Evolutionary conservation across 2,113 vertebrate genomes (phyloP), one percentile per base, ranked within the genome.

Genomic region (Strix aluco): DNA sequence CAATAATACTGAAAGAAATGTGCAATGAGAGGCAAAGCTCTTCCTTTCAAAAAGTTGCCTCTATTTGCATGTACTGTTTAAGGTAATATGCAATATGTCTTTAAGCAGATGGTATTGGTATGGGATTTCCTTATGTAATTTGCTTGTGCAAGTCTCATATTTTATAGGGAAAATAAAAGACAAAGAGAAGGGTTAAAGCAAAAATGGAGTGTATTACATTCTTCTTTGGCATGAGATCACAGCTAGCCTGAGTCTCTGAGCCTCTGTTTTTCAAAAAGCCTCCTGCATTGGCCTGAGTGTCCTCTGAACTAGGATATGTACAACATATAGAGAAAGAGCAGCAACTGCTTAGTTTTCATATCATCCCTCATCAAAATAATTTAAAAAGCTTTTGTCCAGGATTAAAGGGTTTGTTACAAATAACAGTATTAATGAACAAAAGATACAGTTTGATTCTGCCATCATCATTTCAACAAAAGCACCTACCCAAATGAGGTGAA

Each of bases 201-300:
- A 66, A 84, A 67, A 40, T 14, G 2, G 17, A 79, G 4, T 9
- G 7, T 6, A 34, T 40, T 70, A 25, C 57, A 30, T 27, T 75
- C n/a, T 42, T 75, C 51, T 75, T 69, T 62, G 75, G 69, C 6
- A 13, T 92, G 80, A 44, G 22, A 62, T 58, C 78, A 34, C 49
- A 96, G 75, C 59, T 69, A 91, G 72, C 93, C 36, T 65, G 44
- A 96, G 29, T 65, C 42, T 78, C 84, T 90, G 70, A 95, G 44
- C 27, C 61, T 71, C 54, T 84, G 20, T 61, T 96, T 96, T 94
- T 96, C 61, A 79, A 79, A 94, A 54, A 83, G 6, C 34, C 12
- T 69, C 79, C 51, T 29, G 46, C 13, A 52, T n/a, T 49, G 72
- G 78, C 65, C 91, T 62, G 55, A 92, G 38, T 0, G 1, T 73